These are phyloP conservation scores for Peromyscus leucopus DNA, from an alignment of 2,113 vertebrate species.

Conservation along the genomic window DNA sequence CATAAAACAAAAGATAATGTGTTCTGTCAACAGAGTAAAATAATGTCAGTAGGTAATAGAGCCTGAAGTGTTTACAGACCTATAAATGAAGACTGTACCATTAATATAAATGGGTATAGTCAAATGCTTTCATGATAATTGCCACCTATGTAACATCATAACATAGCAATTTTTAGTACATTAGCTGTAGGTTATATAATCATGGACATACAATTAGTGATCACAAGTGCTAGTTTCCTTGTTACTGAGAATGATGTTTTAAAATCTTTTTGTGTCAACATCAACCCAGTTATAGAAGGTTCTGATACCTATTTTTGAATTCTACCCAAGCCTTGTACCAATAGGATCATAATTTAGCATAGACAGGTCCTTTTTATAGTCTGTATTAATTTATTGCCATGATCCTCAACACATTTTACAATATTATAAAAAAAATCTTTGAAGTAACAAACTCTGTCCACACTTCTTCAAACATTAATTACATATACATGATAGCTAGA, in stretches of 20 bases:
- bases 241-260: conserved; percentile 65
- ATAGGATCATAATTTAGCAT: neutral
- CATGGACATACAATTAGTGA: conserved; percentile 68
- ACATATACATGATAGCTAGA: neutral
- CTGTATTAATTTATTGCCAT: neutral
- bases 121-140: conserved; percentile 85
- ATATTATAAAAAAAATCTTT: neutral
- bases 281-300: conserved; percentile 36
- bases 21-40: conserved; percentile 84
- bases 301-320: conserved; percentile 49
- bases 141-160: conserved; percentile 78
- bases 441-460: neutral
- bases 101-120: conserved; percentile 86
- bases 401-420: neutral
- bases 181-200: conserved; percentile 81
- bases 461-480: neutral
- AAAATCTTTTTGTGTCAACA: conserved; percentile 67
- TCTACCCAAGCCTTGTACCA: neutral
- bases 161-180: conserved; percentile 82
- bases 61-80: conserved; percentile 88
- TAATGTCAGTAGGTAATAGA: conserved; percentile 84
- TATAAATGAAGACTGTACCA: conserved; percentile 83
- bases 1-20: conserved; percentile 84
- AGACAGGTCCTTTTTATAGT: neutral
- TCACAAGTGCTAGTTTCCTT: conserved; percentile 76